Evolutionary conservation across 1,140 invertebrate species (phyloP).

Genomic region (Vanessa tameamea): DNA sequence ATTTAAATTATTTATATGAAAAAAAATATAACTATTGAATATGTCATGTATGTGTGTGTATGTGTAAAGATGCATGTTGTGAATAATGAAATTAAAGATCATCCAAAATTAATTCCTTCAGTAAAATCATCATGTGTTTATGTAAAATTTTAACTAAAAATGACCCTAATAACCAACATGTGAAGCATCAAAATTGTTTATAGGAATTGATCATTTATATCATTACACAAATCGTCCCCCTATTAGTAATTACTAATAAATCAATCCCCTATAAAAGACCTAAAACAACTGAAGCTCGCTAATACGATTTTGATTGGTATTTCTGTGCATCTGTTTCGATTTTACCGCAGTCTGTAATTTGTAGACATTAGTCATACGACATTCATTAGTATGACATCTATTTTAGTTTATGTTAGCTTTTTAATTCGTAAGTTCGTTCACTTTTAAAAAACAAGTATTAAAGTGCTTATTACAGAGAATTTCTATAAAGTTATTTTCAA

Average conservation of each 20-base stretch:
- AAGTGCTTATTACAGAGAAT: too few species aligned
- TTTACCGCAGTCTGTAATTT: slow-evolving; percentile 46
- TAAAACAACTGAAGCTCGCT: slow-evolving; percentile 34
- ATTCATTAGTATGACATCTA: slow-evolving; percentile 1
- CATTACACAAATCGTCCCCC: slow-evolving; percentile 11
- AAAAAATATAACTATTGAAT: too few species aligned
- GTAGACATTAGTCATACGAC: slow-evolving; percentile 40
- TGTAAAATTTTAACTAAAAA: too few species aligned
- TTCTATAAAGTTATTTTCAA: too few species aligned
- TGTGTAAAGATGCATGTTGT: too few species aligned
- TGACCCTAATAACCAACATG: background rate
- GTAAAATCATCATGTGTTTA: too few species aligned
- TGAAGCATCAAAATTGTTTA: background rate
- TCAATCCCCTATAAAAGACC: slow-evolving; percentile 32
- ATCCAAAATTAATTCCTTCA: too few species aligned
- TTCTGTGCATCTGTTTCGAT: slow-evolving; percentile 50
- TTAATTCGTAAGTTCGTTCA: background rate
- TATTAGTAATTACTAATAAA: slow-evolving; percentile 26
- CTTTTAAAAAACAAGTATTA: too few species aligned
- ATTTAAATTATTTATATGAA: too few species aligned
- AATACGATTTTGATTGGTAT: slow-evolving; percentile 58
- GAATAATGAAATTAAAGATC: too few species aligned
- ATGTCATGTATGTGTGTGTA: too few species aligned
- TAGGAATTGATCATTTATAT: too few species aligned
- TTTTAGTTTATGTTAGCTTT: background rate